Base-by-base conservation (phyloP, 2,888 invertebrate species). In the Drosophila setosimentum region DNA sequence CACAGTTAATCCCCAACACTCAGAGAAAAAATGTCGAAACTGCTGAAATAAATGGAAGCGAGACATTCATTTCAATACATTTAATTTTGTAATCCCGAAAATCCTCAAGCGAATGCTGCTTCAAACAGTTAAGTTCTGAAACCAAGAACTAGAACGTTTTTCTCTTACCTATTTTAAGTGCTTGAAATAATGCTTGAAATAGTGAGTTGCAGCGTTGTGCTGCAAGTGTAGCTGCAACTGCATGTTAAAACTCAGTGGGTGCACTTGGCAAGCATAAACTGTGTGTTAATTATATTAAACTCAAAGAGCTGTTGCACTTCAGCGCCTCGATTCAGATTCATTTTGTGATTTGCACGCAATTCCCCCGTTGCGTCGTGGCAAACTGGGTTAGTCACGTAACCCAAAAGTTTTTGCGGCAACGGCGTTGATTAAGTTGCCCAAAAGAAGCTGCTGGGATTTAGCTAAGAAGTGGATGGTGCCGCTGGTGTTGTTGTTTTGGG, bases 381-480 rank as follows among this genome's bases (percentile, higher is more conserved):
- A 89, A 74, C 66, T 82, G 78, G 87, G 89, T 89, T 87, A 87
- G 87, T 89, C 87, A 87, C 87, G 87, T 89, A 85, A 76, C 68
- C 71, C 59, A 76, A 83, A 76, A 84, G 78, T 68, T 80, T 59
- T 60, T 27, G 57, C 35, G 78, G 69, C 48, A 77, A 70, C 57
- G 73, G 76, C 82, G 78, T 77, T 88, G 86, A 87, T 86, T 88
- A 80, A 80, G 83, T 88, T 83, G 57, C 66, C 80, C 71, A 62
- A 74, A 86, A 78, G 83, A 81, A 68, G 79, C 75, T 73, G 83
- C 74, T 68, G 78, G 82, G 84, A 87, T 84, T 87, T 76, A 29
- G 54, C 40, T 16, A 8, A 29, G 21, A 10, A 40, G 4, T 32
- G 45, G 18, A 16, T 24, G 42, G 0, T 60, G 6, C 54, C 37